A percentile compares a stretch with the other conserved stretches of the same genome.
Evolutionary conservation across 2,113 vertebrate genomes (phyloP).

Genomic region (Anser brachyrhynchus): DNA sequence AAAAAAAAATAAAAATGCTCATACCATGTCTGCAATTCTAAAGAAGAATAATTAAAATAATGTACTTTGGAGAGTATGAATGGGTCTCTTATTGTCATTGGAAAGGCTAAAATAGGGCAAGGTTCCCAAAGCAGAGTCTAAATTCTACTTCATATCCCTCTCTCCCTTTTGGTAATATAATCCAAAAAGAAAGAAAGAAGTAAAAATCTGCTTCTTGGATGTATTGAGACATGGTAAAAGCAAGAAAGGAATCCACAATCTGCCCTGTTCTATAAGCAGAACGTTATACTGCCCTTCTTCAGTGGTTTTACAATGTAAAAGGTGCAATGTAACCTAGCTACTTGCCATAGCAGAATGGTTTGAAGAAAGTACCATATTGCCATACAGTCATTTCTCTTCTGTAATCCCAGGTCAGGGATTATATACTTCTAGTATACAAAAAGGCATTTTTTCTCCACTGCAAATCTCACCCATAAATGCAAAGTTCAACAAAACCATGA

Average conservation of each 20-base stretch:
- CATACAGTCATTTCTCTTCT: not conserved
- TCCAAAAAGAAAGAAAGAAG: not conserved
- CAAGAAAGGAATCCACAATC: not conserved
- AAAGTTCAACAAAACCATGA: not conserved
- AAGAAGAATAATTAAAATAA: not conserved
- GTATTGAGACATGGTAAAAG: not conserved
- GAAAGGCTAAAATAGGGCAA: not conserved
- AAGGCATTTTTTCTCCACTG: not conserved
- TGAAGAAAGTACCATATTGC: not conserved
- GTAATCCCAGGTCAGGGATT: not conserved
- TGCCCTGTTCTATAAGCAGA: not conserved
- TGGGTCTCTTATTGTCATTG: not conserved
- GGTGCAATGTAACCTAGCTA: not conserved
- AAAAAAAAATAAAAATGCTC: not conserved
- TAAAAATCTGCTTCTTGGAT: not conserved
- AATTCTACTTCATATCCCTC: conserved; percentile 12
- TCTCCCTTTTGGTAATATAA: not conserved
- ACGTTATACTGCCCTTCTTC: not conserved
- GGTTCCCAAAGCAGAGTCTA: not conserved
- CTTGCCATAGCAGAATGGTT: not conserved
- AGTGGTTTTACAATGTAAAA: not conserved
- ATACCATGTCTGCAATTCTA: not conserved
- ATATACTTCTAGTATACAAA: not conserved
- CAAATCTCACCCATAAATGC: not conserved
- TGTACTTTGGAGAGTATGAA: not conserved